Percentiles rank a stretch among this genome's conserved stretches.
Evolutionary conservation across 2,888 invertebrate species (phyloP).

Genomic region (Fragum whitleyi): DNA sequence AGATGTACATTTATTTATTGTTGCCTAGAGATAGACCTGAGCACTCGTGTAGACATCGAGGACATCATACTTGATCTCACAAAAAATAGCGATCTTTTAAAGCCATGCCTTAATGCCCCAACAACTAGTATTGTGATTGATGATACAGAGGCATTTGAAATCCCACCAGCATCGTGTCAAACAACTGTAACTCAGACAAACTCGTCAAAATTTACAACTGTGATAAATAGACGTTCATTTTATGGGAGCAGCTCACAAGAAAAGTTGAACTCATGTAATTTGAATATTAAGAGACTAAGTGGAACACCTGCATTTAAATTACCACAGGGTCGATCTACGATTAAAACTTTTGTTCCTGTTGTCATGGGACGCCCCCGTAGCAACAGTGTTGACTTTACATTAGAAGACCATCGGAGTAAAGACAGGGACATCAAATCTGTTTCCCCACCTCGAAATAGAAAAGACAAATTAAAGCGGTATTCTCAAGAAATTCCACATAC

Average conservation of each 20-base stretch:
- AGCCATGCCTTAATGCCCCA: slow-evolving; percentile 92
- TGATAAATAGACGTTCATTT: slow-evolving; percentile 69
- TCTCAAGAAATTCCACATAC: slow-evolving; percentile 66
- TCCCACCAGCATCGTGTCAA: slow-evolving; percentile 76
- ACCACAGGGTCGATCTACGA: slow-evolving; percentile 56
- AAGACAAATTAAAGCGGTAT: slow-evolving; percentile 67
- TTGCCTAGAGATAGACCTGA: slow-evolving; percentile 91
- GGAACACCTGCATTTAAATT: slow-evolving; percentile 58
- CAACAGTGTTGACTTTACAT: slow-evolving; percentile 66
- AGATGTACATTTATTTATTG: slow-evolving; percentile 91
- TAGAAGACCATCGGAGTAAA: slow-evolving; percentile 58
- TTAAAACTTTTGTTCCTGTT: slow-evolving; percentile 70
- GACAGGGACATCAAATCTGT: slow-evolving; percentile 38
- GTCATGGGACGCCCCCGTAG: slow-evolving; percentile 60
- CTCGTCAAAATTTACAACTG: slow-evolving; percentile 59
- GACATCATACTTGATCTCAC: slow-evolving; percentile 93
- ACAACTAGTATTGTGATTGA: slow-evolving; percentile 90
- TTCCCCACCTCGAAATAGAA: slow-evolving; percentile 46
- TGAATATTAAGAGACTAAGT: slow-evolving; percentile 65
- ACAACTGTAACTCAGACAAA: slow-evolving; percentile 71
- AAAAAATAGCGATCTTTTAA: slow-evolving; percentile 91
- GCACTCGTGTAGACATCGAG: slow-evolving; percentile 90
- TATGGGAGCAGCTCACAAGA: slow-evolving; percentile 69
- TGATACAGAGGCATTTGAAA: slow-evolving; percentile 88
- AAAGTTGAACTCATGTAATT: slow-evolving; percentile 48